Base-by-base conservation (phyloP, 2,113 vertebrate genomes). In the Psophia crepitans region DNA sequence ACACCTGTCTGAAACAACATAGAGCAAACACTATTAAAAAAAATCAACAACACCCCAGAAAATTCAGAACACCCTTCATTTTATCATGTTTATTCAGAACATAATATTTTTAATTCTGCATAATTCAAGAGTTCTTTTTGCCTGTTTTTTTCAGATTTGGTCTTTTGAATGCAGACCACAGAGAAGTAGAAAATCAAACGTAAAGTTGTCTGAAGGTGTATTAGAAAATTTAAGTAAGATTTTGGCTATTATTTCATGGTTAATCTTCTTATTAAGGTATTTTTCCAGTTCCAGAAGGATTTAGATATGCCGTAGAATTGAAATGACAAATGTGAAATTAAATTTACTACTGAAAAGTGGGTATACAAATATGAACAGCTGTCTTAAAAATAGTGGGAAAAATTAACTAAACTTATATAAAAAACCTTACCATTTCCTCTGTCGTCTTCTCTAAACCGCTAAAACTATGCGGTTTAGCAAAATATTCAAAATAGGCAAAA, bases 271-370 rank as follows among this genome's bases (percentile, higher is more conserved):
- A 53, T 68, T 46, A 84, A 32, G 11, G 8, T 69, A 71, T 43
- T 49, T 57, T 78, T 66, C 26, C 30, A 87, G 32, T 17, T 83
- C 57, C 48, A 77, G 28, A 89, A 80, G 26, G 23, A 90, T 64
- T 88, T 85, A 60, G 43, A 73, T 79, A 83, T 39, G 30, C 53
- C 56, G 30, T 32, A 80, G 35, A 93, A 92, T 4, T 75, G 33
- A 91, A 87, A 92, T 76, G 43, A 73, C 39, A 87, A 91, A 89
- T 37, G 48, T 75, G 65, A 94, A 91, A 95, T 89, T 70, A 89
- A 89, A 87, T 91, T 89, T 93, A 70, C 56, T 84, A 24, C 46
- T 63, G 46, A 70, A 77, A 89, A 8, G 15, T 73, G 7, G 0
- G 0, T 18, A 82, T 71, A 73, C 15, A 91, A 71, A 75, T 37